Conservation (phyloP, 2,888 invertebrate genomes). For the Strigamia transsilvanica region DNA sequence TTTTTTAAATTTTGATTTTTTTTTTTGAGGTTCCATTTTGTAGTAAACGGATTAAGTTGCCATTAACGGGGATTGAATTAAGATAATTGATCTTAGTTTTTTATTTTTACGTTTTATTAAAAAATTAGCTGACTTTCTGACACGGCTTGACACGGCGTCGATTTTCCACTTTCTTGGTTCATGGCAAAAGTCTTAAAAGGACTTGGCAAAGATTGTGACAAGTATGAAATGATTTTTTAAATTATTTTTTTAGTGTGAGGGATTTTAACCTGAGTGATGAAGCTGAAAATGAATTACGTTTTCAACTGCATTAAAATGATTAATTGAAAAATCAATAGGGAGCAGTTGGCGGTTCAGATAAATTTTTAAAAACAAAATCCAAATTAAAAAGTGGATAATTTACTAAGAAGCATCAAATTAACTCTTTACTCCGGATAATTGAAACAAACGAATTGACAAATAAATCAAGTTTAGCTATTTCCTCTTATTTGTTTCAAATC, state of each 20-base stretch:
- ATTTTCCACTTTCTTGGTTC: neutral
- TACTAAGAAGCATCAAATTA: neutral
- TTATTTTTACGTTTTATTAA: neutral
- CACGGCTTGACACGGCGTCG: neutral
- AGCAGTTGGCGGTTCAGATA: neutral
- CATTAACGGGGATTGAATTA: neutral
- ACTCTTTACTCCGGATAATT: neutral
- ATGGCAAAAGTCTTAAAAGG: neutral
- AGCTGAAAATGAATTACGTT: constrained; percentile 1
- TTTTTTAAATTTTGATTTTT: no score
- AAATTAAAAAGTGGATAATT: neutral
- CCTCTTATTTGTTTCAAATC: neutral
- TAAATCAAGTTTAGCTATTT: neutral
- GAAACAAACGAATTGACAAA: constrained; percentile 10
- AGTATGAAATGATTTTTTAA: neutral
- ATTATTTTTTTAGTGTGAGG: neutral
- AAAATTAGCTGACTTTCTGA: neutral
- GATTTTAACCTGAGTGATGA: neutral
- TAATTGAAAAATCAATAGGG: constrained; percentile 4
- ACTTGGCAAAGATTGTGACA: neutral
- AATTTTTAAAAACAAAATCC: neutral
- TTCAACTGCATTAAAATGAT: constrained; percentile 14
- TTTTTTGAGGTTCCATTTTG: neutral
- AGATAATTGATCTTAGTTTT: neutral
- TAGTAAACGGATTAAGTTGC: neutral